Evolutionary conservation across 2,888 invertebrate genomes (phyloP).

Genomic region (Ernsta delagoae): DNA sequence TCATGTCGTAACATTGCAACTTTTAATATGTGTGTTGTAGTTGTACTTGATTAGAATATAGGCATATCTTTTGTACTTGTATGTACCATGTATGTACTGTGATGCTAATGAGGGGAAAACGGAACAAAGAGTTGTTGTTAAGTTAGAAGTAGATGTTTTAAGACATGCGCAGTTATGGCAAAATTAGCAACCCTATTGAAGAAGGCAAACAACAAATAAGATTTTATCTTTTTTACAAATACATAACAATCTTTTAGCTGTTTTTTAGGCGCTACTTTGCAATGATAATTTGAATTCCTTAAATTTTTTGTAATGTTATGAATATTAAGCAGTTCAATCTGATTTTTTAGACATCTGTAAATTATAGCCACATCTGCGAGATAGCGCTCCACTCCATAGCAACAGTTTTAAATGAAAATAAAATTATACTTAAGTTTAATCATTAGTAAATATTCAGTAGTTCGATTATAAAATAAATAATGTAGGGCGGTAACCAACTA

Average conservation of each 20-base stretch:
- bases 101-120: too few species aligned
- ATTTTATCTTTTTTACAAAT: conserved; percentile 30
- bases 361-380: conserved; percentile 2
- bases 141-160: too few species aligned
- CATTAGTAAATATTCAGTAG: not conserved
- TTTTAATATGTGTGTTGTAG: too few species aligned
- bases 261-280: conserved; percentile 31
- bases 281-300: conserved; percentile 35
- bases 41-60: too few species aligned
- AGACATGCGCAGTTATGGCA: not conserved
- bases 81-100: too few species aligned
- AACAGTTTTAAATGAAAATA: not conserved
- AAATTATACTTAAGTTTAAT: too few species aligned
- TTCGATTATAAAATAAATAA: too few species aligned
- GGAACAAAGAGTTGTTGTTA: too few species aligned
- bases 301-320: conserved; percentile 23
- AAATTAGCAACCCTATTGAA: conserved; percentile 28
- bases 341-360: conserved; percentile 28
- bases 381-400: not conserved
- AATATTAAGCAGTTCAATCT: conserved; percentile 25
- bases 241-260: conserved; percentile 23
- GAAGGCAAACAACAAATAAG: conserved; percentile 31
- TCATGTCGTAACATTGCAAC: too few species aligned
- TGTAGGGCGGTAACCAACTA: too few species aligned
- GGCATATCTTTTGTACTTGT: too few species aligned